Evolutionary conservation across 2,888 invertebrate genomes (phyloP).

Genomic region (Hirtodrosophila histrioides): DNA sequence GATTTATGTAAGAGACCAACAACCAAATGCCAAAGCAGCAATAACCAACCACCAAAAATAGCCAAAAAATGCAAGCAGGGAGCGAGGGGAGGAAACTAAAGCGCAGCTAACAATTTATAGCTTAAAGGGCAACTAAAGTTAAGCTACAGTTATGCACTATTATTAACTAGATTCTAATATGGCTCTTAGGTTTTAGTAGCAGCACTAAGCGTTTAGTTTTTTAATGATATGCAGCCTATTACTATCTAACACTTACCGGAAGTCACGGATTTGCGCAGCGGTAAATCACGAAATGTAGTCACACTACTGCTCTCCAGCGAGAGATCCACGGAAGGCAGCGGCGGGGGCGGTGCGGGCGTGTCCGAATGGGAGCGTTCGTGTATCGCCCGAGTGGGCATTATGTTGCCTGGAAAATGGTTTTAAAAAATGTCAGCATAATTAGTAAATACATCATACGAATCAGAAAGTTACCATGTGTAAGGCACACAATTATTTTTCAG

Average conservation of each 20-base stretch:
- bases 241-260: constrained; percentile 87
- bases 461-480: no score
- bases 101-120: constrained; percentile 42
- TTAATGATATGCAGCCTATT: not conserved
- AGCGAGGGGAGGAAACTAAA: constrained; percentile 41
- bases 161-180: constrained; percentile 27
- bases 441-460: no score
- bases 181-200: constrained; percentile 57
- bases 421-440: no score
- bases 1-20: constrained; percentile 36
- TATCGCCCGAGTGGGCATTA: constrained; percentile 85
- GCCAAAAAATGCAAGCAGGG: constrained; percentile 64
- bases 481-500: no score
- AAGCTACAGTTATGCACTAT: constrained; percentile 49
- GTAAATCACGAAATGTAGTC: constrained; percentile 95
- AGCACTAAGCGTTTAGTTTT: constrained; percentile 44
- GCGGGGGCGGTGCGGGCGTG: constrained; percentile 89
- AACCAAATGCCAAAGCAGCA: constrained; percentile 63
- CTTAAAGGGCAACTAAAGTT: constrained; percentile 49
- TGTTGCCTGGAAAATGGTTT: constrained; percentile 51
- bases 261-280: constrained; percentile 92
- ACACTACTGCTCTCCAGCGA: constrained; percentile 98
- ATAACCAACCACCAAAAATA: constrained; percentile 63
- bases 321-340: constrained; percentile 93
- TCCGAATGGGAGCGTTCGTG: constrained; percentile 96